Conservation (phyloP, 2,888 invertebrate species). For the Carpatolechia fugitivella region DNA sequence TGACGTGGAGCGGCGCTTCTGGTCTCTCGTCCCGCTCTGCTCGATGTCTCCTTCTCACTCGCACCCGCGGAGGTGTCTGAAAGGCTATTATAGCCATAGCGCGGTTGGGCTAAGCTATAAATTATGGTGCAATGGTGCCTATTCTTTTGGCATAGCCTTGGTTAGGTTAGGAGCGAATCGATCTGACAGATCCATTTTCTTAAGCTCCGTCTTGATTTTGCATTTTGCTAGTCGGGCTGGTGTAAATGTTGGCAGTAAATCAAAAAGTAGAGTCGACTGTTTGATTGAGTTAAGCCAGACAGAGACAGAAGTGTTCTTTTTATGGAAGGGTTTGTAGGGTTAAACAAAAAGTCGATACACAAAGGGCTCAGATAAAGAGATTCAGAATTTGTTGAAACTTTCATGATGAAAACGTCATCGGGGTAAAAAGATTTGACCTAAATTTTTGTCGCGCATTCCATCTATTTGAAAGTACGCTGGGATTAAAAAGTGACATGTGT, state of each 20-base stretch:
- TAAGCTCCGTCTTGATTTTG: slow-evolving; percentile 17
- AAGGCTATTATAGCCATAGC: slow-evolving; percentile 73
- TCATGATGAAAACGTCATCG: no score
- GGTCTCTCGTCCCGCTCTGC: slow-evolving; percentile 55
- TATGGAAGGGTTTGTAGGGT: no score
- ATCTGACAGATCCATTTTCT: slow-evolving; percentile 57
- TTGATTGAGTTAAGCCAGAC: not conserved
- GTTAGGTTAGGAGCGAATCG: slow-evolving; percentile 44
- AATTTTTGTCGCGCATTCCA: no score
- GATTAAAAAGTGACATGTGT: no score
- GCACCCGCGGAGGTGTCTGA: slow-evolving; percentile 63
- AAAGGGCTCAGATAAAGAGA: no score
- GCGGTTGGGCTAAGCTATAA: slow-evolving; percentile 64
- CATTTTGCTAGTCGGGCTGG: not conserved
- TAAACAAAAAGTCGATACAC: no score
- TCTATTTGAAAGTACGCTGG: no score
- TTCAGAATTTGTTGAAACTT: no score
- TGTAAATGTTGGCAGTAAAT: not conserved
- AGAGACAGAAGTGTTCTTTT: not conserved
- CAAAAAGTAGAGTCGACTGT: not conserved
- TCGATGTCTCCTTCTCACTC: slow-evolving; percentile 48
- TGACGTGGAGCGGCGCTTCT: slow-evolving; percentile 80
- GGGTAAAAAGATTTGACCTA: no score
- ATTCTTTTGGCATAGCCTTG: slow-evolving; percentile 60
- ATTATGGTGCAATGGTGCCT: slow-evolving; percentile 73